A percentile compares a stretch with the other conserved stretches of the same genome.
Conservation (phyloP, 2,797 vertebrate genomes). For the Malacoraja senta region DNA sequence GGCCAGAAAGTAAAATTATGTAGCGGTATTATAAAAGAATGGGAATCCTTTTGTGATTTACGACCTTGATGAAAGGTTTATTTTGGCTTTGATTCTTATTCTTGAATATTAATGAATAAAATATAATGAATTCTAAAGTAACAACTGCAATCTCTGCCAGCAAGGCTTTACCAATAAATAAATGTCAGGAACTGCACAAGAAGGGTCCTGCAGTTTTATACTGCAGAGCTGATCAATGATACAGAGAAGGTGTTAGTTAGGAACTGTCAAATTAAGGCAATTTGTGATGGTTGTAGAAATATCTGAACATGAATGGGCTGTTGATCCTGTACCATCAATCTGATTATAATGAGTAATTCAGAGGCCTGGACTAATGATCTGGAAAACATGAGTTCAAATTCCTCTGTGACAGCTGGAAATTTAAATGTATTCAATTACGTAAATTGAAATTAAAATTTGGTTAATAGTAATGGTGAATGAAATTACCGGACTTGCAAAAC, state of each 20-base stretch:
- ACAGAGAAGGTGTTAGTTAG: background rate
- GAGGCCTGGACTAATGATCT: too few species aligned
- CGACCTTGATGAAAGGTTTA: background rate
- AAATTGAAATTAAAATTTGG: too few species aligned
- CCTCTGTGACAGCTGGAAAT: too few species aligned
- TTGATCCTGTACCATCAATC: background rate
- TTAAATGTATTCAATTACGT: too few species aligned
- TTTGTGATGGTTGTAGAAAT: background rate
- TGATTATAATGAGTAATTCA: background rate
- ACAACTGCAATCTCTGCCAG: background rate
- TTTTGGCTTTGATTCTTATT: background rate
- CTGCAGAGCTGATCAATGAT: too few species aligned
- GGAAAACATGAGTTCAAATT: too few species aligned
- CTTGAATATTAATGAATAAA: background rate
- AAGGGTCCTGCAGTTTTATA: background rate
- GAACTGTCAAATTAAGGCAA: slow-evolving; percentile 12
- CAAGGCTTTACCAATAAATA: background rate
- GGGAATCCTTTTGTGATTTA: background rate
- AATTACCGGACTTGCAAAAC: too few species aligned
- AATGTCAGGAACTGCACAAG: background rate
- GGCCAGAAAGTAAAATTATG: background rate
- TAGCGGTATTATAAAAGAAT: background rate
- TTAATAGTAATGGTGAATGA: too few species aligned
- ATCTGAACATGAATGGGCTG: background rate
- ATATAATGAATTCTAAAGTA: slow-evolving; percentile 4